phyloP scores from a whole-genome alignment of 2,888 invertebrate genomes.

The Agonopterix subpropinquella region DNA sequence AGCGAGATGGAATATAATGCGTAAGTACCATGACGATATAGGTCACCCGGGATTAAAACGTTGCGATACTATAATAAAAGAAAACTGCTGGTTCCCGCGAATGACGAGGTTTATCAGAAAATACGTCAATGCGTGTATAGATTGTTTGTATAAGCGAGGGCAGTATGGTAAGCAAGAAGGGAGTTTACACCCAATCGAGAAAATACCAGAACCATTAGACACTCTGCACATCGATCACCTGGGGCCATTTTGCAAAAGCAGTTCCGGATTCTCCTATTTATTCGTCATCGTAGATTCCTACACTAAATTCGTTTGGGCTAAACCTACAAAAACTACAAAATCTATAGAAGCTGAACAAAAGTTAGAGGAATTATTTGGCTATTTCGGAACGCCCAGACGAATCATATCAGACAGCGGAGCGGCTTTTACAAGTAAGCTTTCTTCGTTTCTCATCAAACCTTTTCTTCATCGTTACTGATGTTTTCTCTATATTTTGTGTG shows the following conservation, averaged over 20 bases:
- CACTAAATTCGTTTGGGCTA: background rate
- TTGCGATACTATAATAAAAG: background rate
- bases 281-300: slow-evolving; percentile 4
- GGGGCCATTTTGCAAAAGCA: slow-evolving; percentile 11
- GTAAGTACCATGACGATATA: background rate
- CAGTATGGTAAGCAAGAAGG: slow-evolving; percentile 8
- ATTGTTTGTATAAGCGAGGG: background rate
- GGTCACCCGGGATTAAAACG: background rate
- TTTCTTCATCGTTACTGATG: background rate
- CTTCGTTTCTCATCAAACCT: background rate
- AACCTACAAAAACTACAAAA: background rate
- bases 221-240: slow-evolving; percentile 14
- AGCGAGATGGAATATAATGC: background rate
- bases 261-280: slow-evolving; percentile 10
- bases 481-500: too few species aligned
- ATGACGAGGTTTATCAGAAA: background rate
- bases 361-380: background rate
- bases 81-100: background rate
- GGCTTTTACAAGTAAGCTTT: slow-evolving; percentile 8
- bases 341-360: background rate
- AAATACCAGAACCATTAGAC: slow-evolving; percentile 7
- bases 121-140: background rate
- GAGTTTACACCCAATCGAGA: slow-evolving; percentile 12
- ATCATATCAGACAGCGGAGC: slow-evolving; percentile 10
- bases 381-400: slow-evolving; percentile 8